Evolutionary conservation across 2,113 vertebrate species (phyloP).

Genomic region (Sporophila hypoxantha): DNA sequence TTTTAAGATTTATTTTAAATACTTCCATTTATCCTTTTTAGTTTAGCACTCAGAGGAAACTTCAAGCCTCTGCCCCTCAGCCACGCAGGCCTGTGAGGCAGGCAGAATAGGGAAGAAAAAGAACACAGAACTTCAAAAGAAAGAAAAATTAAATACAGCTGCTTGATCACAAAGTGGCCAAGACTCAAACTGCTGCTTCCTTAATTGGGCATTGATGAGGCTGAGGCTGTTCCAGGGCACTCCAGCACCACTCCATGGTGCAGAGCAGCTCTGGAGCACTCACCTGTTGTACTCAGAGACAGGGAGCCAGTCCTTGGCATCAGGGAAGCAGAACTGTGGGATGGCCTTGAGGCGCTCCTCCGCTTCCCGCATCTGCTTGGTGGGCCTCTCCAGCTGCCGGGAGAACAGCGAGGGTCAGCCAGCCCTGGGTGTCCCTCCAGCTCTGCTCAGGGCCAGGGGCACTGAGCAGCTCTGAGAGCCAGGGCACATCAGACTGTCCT

Average conservation of each 20-base stretch:
- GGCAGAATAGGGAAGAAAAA: background rate
- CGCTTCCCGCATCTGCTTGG: constrained; percentile 94
- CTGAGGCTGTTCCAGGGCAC: background rate
- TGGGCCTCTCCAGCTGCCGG: constrained; percentile 88
- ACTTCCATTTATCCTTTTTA: background rate
- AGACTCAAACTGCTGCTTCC: constrained; percentile 25
- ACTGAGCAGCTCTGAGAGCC: background rate
- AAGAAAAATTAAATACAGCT: constrained; percentile 8
- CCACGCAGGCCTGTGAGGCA: background rate
- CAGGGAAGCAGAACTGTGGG: constrained; percentile 98
- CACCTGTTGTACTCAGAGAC: constrained; percentile 94
- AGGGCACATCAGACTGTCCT: background rate
- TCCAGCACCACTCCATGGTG: background rate
- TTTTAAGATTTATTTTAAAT: background rate
- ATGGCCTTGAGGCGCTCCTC: constrained; percentile 97
- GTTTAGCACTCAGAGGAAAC: background rate
- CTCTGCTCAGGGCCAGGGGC: background rate
- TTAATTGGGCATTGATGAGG: background rate
- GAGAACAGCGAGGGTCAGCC: background rate
- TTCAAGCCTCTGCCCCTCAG: background rate
- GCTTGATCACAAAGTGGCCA: background rate
- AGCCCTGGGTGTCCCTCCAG: background rate
- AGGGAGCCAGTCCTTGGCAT: constrained; percentile 95
- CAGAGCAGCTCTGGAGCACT: background rate
- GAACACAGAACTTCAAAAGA: background rate